Percentiles rank a stretch among this genome's conserved stretches.
These are phyloP conservation scores for Varecia variegata DNA, from an alignment of 2,797 vertebrate genomes.

Conservation along the genomic window DNA sequence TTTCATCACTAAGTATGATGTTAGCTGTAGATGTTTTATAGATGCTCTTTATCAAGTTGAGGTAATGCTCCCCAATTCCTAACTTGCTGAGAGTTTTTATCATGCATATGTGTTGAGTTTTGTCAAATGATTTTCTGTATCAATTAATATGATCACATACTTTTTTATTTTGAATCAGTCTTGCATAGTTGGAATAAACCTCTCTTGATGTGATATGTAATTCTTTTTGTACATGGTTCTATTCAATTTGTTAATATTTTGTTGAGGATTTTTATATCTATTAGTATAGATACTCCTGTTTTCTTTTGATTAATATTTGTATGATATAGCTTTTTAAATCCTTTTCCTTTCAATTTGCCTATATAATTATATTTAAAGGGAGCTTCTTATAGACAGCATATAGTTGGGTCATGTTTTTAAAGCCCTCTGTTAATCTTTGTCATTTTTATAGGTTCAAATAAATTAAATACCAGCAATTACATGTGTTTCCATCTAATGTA, in stretches of 20 bases:
- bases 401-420: neutral
- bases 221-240: neutral
- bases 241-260: constrained; percentile 11
- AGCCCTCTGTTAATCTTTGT: neutral
- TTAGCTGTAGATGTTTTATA: neutral
- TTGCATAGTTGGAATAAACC: neutral
- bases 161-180: neutral
- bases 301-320: neutral
- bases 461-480: neutral
- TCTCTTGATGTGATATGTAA: neutral
- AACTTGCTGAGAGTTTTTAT: neutral
- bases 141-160: neutral
- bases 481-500: neutral
- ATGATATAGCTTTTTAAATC: neutral
- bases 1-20: neutral
- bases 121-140: neutral
- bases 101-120: neutral
- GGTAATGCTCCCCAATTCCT: neutral
- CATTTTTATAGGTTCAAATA: neutral
- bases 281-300: neutral
- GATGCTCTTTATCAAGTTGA: neutral
- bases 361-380: neutral
- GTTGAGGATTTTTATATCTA: neutral
- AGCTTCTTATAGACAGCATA: neutral
- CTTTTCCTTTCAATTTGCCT: neutral